phyloP scores from a whole-genome alignment of 2,888 invertebrate genomes.

The Rotaria magnacalcarata region DNA sequence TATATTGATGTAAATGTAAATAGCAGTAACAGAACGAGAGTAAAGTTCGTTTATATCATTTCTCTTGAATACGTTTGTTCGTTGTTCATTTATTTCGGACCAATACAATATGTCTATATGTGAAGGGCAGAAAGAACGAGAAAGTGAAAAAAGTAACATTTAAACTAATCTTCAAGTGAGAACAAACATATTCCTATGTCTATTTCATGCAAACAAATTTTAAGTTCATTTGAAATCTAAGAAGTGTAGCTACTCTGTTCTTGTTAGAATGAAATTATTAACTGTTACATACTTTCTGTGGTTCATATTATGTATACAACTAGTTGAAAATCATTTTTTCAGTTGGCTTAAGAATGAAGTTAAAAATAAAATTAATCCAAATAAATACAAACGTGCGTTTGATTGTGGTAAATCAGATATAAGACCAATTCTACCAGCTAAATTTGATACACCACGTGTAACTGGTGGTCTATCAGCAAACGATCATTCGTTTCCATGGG shows the following conservation, averaged over 20 bases:
- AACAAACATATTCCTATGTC: neutral
- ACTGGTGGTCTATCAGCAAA: constrained; percentile 12
- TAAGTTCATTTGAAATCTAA: neutral
- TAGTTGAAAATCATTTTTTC: constrained; percentile 7
- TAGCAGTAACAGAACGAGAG: neutral
- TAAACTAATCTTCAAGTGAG: neutral
- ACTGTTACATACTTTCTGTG: neutral
- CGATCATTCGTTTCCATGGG: constrained; percentile 8
- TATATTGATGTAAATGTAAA: neutral
- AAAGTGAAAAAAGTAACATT: neutral
- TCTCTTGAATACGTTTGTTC: neutral
- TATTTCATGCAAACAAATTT: neutral
- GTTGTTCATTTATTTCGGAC: neutral
- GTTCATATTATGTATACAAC: neutral
- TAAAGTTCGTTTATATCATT: neutral
- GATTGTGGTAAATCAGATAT: constrained; percentile 19
- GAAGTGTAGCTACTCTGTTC: neutral
- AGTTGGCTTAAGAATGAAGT: neutral
- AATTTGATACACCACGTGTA: neutral
- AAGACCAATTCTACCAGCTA: neutral
- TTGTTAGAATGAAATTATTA: neutral
- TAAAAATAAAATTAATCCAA: neutral
- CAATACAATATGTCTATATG: neutral
- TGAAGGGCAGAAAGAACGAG: neutral
- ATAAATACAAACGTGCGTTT: neutral